Base-by-base conservation (phyloP, 30 jellyfish, hydroid and myxozoan genomes). In the Aurelia aurita complex sp. Pacific region DNA sequence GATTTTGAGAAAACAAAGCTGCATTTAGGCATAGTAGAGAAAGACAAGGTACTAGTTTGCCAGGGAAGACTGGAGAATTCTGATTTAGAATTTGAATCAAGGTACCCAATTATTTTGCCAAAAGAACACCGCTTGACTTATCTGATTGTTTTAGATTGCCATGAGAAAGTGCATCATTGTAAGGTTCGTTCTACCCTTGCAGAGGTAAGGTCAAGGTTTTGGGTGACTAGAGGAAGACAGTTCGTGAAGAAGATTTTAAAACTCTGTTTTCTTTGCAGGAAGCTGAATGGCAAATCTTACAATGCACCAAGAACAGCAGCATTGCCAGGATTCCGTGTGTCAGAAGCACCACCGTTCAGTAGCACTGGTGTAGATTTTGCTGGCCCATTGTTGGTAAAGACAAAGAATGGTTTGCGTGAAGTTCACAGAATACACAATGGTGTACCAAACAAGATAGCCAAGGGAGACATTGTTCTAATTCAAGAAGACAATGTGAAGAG, bases 231-330 rank as follows among this genome's bases (percentile, higher is more conserved):
- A 23, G 29, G 29, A 23, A 23, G 91, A 82, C 91, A 82, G 74
- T 82, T 16, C 51, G 91, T 70, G 43, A 69, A 82, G 42, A 82
- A 71, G 59, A 36, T 82, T 5, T 5, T 64, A 69, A 57, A 50
- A 16, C 29, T 23, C 29, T 23, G 29, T 23, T 23, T 23, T 23
- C 29, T 23, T 23, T 23, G 29, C 29, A 23, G 33, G 77, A 32
- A 13, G 52, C 87, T 23, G 29, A 78, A 82, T 16, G 91, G 91
- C 14, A 71, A 61, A 42, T n/a, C 92, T 29, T 83, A 18, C 71
- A 12, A 42, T 54, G 17, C 88, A 51, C 83, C 90, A 10, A 69
- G 12, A 69, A 1, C 59, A 19, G 79, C 18, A 6, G 29, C 79
- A 13, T 13, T 69, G 57, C 89, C 89, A 79, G 68, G 64, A 5